phyloP scores from a whole-genome alignment of 2,888 invertebrate genomes.

The Aspidapion aeneum region DNA sequence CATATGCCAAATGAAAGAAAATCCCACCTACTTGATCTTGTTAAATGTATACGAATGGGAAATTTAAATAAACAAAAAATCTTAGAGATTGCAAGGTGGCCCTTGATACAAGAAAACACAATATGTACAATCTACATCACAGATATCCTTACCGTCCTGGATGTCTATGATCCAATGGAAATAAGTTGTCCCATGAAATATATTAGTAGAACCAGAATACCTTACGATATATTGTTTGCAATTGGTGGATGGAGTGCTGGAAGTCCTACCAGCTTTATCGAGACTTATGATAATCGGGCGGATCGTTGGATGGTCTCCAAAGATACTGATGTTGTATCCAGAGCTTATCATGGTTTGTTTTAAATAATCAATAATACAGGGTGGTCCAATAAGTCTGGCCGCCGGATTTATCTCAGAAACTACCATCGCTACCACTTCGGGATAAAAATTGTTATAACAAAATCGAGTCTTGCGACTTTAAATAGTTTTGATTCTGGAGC shows the following conservation, averaged over 20 bases:
- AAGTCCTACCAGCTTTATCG: conserved; percentile 76
- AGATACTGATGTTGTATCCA: conserved; percentile 63
- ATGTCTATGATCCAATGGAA: conserved; percentile 26
- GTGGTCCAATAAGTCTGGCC: too few relatives aligned
- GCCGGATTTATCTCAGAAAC: too few relatives aligned
- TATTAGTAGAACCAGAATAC: conserved; percentile 60
- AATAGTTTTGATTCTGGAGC: too few relatives aligned
- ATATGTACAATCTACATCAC: conserved; percentile 38
- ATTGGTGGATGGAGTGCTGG: conserved; percentile 85
- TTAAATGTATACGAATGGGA: conserved; percentile 57
- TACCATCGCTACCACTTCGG: too few relatives aligned
- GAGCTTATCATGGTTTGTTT: conserved; percentile 73
- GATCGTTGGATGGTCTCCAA: conserved; percentile 72
- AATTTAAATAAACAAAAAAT: conserved; percentile 48
- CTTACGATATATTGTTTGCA: conserved; percentile 74
- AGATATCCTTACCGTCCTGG: conserved; percentile 30
- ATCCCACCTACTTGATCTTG: conserved; percentile 51
- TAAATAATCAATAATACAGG: too few relatives aligned
- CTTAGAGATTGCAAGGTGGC: conserved; percentile 32
- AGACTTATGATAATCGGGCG: conserved; percentile 75
- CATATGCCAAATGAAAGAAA: conserved; percentile 55
- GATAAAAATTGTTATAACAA: too few relatives aligned
- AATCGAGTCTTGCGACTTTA: too few relatives aligned
- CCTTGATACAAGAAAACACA: conserved; percentile 31
- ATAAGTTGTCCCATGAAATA: conserved; percentile 28